Conservation (phyloP, 2,113 vertebrate species). For the Bos indicus region DNA sequence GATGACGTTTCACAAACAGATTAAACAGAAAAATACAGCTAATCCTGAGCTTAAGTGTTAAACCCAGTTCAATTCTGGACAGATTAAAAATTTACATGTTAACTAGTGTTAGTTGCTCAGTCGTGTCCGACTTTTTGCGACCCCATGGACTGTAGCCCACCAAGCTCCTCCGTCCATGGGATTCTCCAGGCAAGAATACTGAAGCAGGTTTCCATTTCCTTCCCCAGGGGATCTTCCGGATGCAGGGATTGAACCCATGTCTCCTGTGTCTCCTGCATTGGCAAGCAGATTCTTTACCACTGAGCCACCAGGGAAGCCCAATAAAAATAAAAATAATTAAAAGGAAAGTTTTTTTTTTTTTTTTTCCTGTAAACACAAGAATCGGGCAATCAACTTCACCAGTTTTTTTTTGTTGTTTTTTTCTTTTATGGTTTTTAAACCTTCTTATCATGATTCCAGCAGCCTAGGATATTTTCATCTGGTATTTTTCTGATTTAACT, state of each 20-base stretch:
- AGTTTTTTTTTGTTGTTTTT: not conserved
- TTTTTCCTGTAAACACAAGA: not conserved
- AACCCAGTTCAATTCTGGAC: not conserved
- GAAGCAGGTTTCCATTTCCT: not conserved
- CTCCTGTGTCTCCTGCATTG: not conserved
- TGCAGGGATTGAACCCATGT: not conserved
- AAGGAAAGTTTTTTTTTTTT: not conserved
- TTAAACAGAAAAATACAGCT: not conserved
- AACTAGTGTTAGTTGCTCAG: not conserved
- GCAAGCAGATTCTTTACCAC: not conserved
- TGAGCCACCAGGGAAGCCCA: not conserved
- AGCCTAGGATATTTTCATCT: not conserved
- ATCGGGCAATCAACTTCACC: not conserved
- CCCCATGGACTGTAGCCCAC: not conserved
- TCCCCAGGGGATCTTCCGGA: not conserved
- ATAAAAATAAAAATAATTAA: not conserved
- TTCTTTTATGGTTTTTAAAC: not conserved
- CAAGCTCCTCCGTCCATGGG: not conserved
- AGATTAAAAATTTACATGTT: not conserved
- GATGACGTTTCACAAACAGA: not conserved
- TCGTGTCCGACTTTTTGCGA: not conserved
- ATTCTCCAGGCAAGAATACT: not conserved
- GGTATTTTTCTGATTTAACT: slow-evolving; percentile 2
- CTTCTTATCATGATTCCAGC: not conserved
- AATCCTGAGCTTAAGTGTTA: not conserved